Base-by-base conservation (phyloP, 2,888 invertebrate species). In the Lithophane leautieri region DNA sequence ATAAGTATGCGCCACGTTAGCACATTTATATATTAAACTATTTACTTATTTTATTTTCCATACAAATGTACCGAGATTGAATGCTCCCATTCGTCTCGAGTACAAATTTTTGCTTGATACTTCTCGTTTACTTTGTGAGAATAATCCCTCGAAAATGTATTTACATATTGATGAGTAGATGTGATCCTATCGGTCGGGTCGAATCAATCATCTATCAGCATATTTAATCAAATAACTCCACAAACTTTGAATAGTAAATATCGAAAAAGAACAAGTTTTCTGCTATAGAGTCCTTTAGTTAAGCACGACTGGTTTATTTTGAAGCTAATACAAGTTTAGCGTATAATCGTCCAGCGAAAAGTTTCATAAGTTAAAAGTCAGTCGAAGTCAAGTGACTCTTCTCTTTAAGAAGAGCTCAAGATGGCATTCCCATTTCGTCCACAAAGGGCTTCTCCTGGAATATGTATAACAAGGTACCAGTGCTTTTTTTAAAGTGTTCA, bases 321-420 rank as follows among this genome's bases (percentile, higher is more conserved):
- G 54, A 62, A 79, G 79, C 63, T 82, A 85, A 81, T 83, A 74
- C 56, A 81, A 83, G 81, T 78, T 81, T 76, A 71, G 25, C 61
- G 22, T 56, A 58, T 78, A 86, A 86, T 82, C 50, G 77, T 66
- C 70, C 61, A 71, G 76, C 44, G 72, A 85, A 84, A 82, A 79
- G 52, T 86, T 85, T 88, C 75, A 83, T 84, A 81, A 82, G 78
- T 85, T 86, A 78, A 82, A 87, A 83, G 86, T 84, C 79, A 67
- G 84, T 78, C 72, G 86, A 86, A 89, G 84, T 88, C 79, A 85
- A 91, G 89, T 85, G 79, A 83, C 81, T 75, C 84, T 87, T 87
- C 79, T 75, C 69, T 84, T 79, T 86, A 81, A 88, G 76, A 84
- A 88, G 85, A 78, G 85, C 84, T 89, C 80, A 67, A 87, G 83